Conservation (phyloP, 1,140 invertebrate species). For the Brachionus koreanus region DNA sequence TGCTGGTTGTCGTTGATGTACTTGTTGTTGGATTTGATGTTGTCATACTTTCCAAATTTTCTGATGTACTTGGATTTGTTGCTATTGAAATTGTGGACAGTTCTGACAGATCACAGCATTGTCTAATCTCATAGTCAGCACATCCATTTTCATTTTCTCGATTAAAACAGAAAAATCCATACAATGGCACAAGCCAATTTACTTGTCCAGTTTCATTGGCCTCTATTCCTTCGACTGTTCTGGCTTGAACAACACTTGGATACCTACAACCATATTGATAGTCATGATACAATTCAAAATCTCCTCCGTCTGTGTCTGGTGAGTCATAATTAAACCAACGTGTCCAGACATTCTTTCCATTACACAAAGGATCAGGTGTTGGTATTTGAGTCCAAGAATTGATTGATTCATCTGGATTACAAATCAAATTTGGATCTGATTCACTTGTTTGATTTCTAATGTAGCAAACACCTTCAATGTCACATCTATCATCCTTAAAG, state of each 20-base stretch:
- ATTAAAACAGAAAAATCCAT: slow-evolving; percentile 38
- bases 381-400: neutral
- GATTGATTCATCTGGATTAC: slow-evolving; percentile 25
- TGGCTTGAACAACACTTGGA: neutral
- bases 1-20: neutral
- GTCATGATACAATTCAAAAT: neutral
- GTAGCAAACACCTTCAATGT: slow-evolving; percentile 21
- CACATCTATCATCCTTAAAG: slow-evolving; percentile 15
- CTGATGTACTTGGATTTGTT: neutral
- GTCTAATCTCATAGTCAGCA: slow-evolving; percentile 22
- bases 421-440: neutral
- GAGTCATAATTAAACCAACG: slow-evolving; percentile 10
- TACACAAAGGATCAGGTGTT: slow-evolving; percentile 20
- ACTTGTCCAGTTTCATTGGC: slow-evolving; percentile 4
- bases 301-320: slow-evolving; percentile 12
- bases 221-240: neutral
- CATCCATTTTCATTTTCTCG: neutral
- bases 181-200: neutral
- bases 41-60: neutral
- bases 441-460: neutral
- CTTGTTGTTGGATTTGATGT: neutral
- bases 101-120: neutral
- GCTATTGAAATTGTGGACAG: neutral
- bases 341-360: slow-evolving; percentile 19
- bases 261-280: neutral